A percentile compares a stretch with the other conserved stretches of the same genome.
These are phyloP conservation scores for Heterochromis multidens DNA, from an alignment of 2,113 vertebrate genomes.

Conservation along the genomic window DNA sequence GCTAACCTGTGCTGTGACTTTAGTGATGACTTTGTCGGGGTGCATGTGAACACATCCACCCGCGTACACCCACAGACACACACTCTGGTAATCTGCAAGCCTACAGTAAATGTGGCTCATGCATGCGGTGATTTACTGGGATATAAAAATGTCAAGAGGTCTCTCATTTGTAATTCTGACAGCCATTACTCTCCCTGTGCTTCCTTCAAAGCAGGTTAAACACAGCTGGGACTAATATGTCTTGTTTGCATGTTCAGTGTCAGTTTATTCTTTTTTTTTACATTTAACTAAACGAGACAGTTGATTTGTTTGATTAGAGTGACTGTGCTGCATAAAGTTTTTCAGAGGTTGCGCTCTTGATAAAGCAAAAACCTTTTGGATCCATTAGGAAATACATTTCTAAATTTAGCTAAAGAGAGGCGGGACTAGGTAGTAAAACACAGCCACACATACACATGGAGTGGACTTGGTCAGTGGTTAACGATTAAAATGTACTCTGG, in stretches of 20 bases:
- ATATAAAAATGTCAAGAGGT: constrained; percentile 57
- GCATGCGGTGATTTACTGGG: constrained; percentile 40
- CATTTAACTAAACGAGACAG: constrained; percentile 1
- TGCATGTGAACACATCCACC: constrained; percentile 29
- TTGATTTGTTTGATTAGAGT: constrained; percentile 4
- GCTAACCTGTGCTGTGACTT: background rate
- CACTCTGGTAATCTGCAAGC: constrained; percentile 37
- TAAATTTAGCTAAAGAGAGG: background rate
- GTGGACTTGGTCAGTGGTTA: background rate
- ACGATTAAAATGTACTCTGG: background rate
- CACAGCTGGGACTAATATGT: constrained; percentile 17
- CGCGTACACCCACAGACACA: background rate
- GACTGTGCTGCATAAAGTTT: background rate
- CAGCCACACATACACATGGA: background rate
- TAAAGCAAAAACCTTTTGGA: background rate
- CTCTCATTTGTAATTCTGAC: constrained; percentile 51
- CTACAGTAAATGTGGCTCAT: constrained; percentile 11
- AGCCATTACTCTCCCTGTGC: constrained; percentile 20
- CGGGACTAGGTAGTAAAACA: background rate
- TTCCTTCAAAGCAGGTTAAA: constrained; percentile 23
- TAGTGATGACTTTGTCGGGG: constrained; percentile 30
- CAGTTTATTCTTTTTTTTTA: constrained; percentile 8
- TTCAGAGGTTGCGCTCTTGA: background rate
- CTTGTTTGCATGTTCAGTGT: constrained; percentile 12
- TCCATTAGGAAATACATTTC: background rate